Evolutionary conservation across 2,797 vertebrate species (phyloP), one percentile per base, ranked within the genome.

Genomic region (Brachyrhaphis roseni): DNA sequence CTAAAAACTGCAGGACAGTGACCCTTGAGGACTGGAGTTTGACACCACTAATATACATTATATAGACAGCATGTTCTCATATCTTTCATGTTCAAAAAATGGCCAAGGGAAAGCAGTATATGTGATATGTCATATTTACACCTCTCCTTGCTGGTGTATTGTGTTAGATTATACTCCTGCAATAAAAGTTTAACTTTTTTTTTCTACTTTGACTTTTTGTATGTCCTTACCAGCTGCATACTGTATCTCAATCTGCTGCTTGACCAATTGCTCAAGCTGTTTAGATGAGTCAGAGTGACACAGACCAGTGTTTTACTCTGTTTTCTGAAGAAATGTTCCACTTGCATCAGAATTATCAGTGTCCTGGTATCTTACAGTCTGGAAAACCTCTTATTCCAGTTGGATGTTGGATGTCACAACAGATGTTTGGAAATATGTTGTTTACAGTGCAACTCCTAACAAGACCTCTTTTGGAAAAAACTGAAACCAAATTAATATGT

Each of bases 361-460:
- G 36, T 78, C 76, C 28, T 75, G 79, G 23, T 57, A 28, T 74
- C 81, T 81, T 62, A 75, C 80, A 70, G 57, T 59, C 18, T 1
- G 72, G 26, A 80, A 86, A 77, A 59, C 79, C 28, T 80, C 70
- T 76, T 31, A 31, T 74, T 76, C 51, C 89, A 91, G 85, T 79
- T 90, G 84, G 80, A 89, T 66, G 84, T 86, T 75, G 83, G 70
- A 41, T 79, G 75, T 83, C 62, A 72, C 72, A 85, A 49, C 84
- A 91, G 87, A 88, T 88, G 83, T 86, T 80, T 46, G 26, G 39
- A 77, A 79, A 83, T 57, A 39, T 78, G 55, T 87, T 70, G 66
- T 70, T 70, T 70, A 41, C 20, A 68, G 64, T 26, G 7, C 3
- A 36, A n/a, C 26, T 45, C 39, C 23, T 70, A 75, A 76, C 43